Conservation (phyloP, 2,888 invertebrate genomes). For the Mythimna loreyi region DNA sequence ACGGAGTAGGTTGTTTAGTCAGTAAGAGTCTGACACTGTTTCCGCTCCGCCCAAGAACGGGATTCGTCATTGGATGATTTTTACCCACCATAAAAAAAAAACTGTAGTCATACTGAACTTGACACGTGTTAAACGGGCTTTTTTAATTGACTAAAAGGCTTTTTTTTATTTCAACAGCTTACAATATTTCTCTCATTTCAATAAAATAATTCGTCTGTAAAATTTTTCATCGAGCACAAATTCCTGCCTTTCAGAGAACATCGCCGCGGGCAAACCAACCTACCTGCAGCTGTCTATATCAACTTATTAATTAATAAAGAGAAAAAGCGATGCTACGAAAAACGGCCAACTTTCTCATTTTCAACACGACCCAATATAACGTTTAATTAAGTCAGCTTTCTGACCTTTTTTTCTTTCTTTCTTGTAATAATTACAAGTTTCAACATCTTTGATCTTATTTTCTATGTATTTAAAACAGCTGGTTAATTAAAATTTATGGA, state of each 20-base stretch:
- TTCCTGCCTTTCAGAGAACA: slow-evolving; percentile 25
- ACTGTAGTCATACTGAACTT: background rate
- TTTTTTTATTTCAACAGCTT: slow-evolving; percentile 5
- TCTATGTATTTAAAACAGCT: slow-evolving; percentile 68
- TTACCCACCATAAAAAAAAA: no score
- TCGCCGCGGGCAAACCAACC: slow-evolving; percentile 36
- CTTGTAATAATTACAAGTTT: slow-evolving; percentile 75
- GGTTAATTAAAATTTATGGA: slow-evolving; percentile 53
- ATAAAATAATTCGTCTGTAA: slow-evolving; percentile 29
- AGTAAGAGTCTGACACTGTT: no score
- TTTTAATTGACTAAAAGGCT: background rate
- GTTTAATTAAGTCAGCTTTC: slow-evolving; percentile 74
- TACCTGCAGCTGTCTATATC: slow-evolving; percentile 64
- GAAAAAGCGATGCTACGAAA: slow-evolving; percentile 61
- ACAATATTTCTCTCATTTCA: slow-evolving; percentile 24
- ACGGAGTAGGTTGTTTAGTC: no score
- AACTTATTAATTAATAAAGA: slow-evolving; percentile 75
- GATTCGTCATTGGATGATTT: no score
- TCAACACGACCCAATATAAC: slow-evolving; percentile 70
- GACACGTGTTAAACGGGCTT: background rate
- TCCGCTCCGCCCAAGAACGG: no score
- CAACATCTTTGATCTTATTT: slow-evolving; percentile 74
- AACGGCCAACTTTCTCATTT: slow-evolving; percentile 74
- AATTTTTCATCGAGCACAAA: slow-evolving; percentile 40
- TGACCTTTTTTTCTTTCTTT: slow-evolving; percentile 65